A percentile compares a stretch with the other conserved stretches of the same genome.
Evolutionary conservation across 2,888 invertebrate species (phyloP).

Genomic region (Leucoptera coffeella): DNA sequence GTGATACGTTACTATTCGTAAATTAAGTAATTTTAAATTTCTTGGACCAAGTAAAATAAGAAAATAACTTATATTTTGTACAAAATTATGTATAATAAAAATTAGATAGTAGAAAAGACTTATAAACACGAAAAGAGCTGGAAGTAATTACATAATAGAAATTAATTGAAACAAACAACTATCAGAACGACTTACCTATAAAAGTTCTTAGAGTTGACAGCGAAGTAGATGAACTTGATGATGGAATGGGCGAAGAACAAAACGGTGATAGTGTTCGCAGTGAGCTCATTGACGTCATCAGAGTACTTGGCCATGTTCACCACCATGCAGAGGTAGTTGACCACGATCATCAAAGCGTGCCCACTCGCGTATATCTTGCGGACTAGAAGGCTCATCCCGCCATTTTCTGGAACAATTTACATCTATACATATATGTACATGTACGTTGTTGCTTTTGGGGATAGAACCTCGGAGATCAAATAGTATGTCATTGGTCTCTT

Average conservation of each 20-base stretch:
- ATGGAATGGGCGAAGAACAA: constrained; percentile 74
- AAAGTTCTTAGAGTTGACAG: constrained; percentile 64
- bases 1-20: too few species aligned
- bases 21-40: too few species aligned
- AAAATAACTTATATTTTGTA: too few species aligned
- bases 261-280: constrained; percentile 75
- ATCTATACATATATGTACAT: background rate
- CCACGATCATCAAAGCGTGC: constrained; percentile 55
- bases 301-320: constrained; percentile 66
- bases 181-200: constrained; percentile 67
- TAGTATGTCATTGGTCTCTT: too few species aligned
- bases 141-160: too few species aligned
- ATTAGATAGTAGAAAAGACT: too few species aligned
- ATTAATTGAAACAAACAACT: constrained; percentile 1
- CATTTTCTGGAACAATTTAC: constrained; percentile 18
- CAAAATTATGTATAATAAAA: too few species aligned
- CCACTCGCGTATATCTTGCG: constrained; percentile 55
- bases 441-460: too few species aligned
- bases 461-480: too few species aligned
- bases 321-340: constrained; percentile 58
- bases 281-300: constrained; percentile 67
- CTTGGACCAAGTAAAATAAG: too few species aligned
- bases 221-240: constrained; percentile 70
- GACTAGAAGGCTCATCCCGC: constrained; percentile 44
- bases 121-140: too few species aligned